Conservation (phyloP, 1,140 invertebrate species). For the Dendroctonus valens region DNA sequence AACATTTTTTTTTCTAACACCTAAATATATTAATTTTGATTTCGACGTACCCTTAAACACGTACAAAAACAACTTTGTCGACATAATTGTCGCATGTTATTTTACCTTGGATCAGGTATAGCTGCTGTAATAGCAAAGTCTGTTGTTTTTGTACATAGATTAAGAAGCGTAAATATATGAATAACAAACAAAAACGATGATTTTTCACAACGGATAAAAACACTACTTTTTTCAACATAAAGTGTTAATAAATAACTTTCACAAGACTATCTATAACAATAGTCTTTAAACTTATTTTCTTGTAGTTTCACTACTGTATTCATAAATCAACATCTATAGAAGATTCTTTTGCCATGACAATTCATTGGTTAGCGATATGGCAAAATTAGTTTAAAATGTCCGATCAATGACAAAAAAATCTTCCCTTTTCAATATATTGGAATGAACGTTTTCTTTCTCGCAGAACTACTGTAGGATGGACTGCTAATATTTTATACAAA, state of each 20-base stretch:
- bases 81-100: not conserved
- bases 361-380: too few relatives aligned
- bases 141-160: constrained; percentile 8
- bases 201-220: constrained; percentile 33
- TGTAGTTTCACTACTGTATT: constrained; percentile 24
- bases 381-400: too few relatives aligned
- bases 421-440: constrained; percentile 8
- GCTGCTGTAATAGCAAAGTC: too few relatives aligned
- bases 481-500: constrained; percentile 19
- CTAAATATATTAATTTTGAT: constrained; percentile 10
- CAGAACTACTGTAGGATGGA: constrained; percentile 5
- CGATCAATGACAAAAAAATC: constrained; percentile 9
- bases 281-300: constrained; percentile 32
- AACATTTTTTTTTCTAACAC: constrained; percentile 4
- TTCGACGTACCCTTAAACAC: constrained; percentile 3
- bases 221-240: not conserved
- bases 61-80: not conserved
- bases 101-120: too few relatives aligned
- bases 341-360: too few relatives aligned
- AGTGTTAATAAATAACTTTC: constrained; percentile 30
- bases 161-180: not conserved
- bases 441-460: constrained; percentile 20
- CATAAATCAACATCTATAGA: constrained; percentile 8
- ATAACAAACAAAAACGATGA: constrained; percentile 20
- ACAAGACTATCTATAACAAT: constrained; percentile 45